phyloP scores from a whole-genome alignment of 2,797 vertebrate species.

The Champsocephalus esox region DNA sequence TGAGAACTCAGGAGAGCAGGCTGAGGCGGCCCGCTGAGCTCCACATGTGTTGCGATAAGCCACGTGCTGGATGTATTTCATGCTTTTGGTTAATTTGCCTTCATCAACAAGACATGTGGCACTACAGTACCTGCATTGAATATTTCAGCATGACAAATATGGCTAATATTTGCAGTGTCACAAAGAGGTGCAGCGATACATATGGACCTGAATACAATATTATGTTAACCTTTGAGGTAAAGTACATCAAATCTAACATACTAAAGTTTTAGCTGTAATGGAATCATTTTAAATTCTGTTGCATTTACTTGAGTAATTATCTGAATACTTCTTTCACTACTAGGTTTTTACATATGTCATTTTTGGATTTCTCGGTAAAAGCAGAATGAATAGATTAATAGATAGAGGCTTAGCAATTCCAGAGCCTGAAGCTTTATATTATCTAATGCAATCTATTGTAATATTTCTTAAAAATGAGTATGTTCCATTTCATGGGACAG shows the following conservation, averaged over 20 bases:
- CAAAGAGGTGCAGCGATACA: neutral
- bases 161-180: constrained; percentile 3
- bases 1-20: constrained; percentile 66
- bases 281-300: neutral
- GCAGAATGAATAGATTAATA: neutral
- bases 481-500: neutral
- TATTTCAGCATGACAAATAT: constrained; percentile 12
- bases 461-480: neutral
- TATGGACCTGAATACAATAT: constrained; percentile 1
- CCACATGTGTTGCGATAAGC: constrained; percentile 36
- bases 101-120: constrained; percentile 8
- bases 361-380: constrained; percentile 7
- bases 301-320: neutral
- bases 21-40: constrained; percentile 49
- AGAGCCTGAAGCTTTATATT: neutral
- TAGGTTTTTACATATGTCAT: neutral
- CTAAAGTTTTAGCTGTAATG: neutral
- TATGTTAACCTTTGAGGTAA: neutral
- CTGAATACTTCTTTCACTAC: neutral
- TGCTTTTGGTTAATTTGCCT: constrained; percentile 29
- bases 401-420: too few species aligned
- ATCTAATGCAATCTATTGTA: neutral
- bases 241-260: neutral
- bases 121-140: constrained; percentile 3
- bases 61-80: constrained; percentile 42